Conservation (phyloP, 1,140 invertebrate species). For the Himalopsyche phryganea region DNA sequence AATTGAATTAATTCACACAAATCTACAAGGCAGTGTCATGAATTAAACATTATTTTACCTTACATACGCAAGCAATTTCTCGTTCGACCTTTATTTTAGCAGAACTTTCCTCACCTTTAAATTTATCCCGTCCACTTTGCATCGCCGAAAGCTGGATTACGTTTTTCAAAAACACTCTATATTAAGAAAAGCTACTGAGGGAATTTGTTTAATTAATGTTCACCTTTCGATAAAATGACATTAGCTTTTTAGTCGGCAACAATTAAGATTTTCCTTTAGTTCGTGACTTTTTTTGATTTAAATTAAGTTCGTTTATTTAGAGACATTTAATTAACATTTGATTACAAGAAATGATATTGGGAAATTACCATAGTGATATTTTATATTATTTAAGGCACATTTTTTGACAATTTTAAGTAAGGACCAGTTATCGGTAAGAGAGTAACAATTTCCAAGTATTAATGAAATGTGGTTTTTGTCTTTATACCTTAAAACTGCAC, state of each 20-base stretch:
- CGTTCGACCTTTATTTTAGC: neutral
- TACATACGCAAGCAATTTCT: neutral
- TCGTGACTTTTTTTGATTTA: too few relatives aligned
- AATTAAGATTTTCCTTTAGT: too few relatives aligned
- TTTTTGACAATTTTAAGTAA: too few relatives aligned
- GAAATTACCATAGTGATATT: too few relatives aligned
- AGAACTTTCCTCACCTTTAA: slow-evolving; percentile 2
- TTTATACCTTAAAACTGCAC: too few relatives aligned
- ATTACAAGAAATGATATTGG: too few relatives aligned
- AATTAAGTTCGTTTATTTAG: too few relatives aligned
- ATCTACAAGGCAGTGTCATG: neutral
- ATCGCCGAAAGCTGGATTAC: slow-evolving; percentile 14
- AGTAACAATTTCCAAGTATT: too few relatives aligned
- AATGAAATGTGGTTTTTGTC: too few relatives aligned
- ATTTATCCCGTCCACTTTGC: slow-evolving; percentile 16
- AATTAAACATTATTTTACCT: slow-evolving; percentile 4
- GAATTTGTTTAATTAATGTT: neutral
- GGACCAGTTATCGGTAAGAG: too few relatives aligned
- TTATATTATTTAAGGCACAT: too few relatives aligned
- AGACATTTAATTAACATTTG: too few relatives aligned
- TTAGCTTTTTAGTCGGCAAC: neutral
- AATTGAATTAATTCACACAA: slow-evolving; percentile 9
- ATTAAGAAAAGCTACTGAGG: slow-evolving; percentile 4
- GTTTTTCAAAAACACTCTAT: slow-evolving; percentile 18
- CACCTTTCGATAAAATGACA: neutral